These are phyloP conservation scores for Mythimna albipuncta DNA, from an alignment of 2,888 invertebrate genomes.

Conservation along the genomic window DNA sequence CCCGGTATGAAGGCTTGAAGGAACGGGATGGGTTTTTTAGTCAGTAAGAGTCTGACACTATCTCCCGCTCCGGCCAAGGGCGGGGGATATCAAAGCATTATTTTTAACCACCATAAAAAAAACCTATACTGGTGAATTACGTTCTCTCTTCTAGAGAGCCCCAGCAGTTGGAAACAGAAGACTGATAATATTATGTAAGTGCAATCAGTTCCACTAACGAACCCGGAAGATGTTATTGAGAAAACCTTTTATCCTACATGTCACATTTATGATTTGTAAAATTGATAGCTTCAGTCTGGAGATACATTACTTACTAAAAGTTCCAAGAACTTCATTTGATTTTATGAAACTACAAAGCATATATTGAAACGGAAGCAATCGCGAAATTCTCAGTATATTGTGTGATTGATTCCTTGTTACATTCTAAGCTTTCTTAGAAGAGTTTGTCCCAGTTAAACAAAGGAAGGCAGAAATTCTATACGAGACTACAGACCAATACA, in stretches of 20 bases:
- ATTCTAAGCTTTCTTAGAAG: slow-evolving; percentile 27
- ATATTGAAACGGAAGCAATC: slow-evolving; percentile 6
- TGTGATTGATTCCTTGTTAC: slow-evolving; percentile 26
- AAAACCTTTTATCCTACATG: not conserved
- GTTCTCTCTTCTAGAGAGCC: too few species aligned
- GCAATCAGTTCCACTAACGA: too few species aligned
- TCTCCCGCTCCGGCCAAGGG: too few species aligned
- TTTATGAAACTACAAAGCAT: slow-evolving; percentile 33
- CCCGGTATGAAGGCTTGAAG: too few species aligned
- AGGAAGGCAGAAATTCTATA: not conserved
- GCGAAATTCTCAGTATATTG: slow-evolving; percentile 32
- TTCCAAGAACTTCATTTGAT: slow-evolving; percentile 5
- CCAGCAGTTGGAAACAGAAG: not conserved
- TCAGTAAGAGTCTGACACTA: too few species aligned
- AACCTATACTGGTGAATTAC: too few species aligned
- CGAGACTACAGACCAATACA: not conserved
- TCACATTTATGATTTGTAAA: not conserved
- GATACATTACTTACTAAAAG: not conserved
- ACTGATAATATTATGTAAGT: not conserved
- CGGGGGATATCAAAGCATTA: too few species aligned
- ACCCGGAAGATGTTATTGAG: not conserved
- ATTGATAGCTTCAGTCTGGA: not conserved
- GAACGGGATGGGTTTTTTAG: too few species aligned
- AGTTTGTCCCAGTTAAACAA: slow-evolving; percentile 1
- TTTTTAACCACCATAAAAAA: too few species aligned